Conservation (phyloP, 2,888 invertebrate species). For the Acrocyrtus sp. region DNA sequence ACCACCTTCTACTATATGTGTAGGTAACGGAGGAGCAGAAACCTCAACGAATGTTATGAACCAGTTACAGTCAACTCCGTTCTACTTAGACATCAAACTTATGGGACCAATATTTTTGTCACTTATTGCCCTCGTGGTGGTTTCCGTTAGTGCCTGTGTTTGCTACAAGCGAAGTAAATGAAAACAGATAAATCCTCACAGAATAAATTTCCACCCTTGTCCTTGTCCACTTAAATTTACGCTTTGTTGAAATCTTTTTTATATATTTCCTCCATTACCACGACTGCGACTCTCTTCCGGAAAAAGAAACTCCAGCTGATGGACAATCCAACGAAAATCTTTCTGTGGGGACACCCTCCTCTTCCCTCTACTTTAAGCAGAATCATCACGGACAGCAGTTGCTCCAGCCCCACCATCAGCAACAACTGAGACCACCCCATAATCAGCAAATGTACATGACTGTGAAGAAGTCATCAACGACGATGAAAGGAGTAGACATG, state of each 20-base stretch:
- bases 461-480: slow-evolving; percentile 61
- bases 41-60: slow-evolving; percentile 49
- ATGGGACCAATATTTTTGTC: slow-evolving; percentile 70
- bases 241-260: background rate
- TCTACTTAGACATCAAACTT: slow-evolving; percentile 68
- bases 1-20: background rate
- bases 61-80: slow-evolving; percentile 63
- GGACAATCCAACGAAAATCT: slow-evolving; percentile 58
- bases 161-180: slow-evolving; percentile 71
- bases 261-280: no score
- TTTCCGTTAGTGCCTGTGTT: slow-evolving; percentile 70
- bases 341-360: slow-evolving; percentile 59
- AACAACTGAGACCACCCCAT: slow-evolving; percentile 35
- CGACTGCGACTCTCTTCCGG: no score
- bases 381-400: slow-evolving; percentile 48
- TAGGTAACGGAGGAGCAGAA: slow-evolving; percentile 30
- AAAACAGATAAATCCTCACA: background rate
- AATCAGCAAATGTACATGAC: slow-evolving; percentile 61
- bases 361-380: slow-evolving; percentile 61
- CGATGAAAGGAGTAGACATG: slow-evolving; percentile 64
- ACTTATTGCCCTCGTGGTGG: slow-evolving; percentile 70
- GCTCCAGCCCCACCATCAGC: slow-evolving; percentile 21
- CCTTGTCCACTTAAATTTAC: no score
- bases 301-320: slow-evolving; percentile 61
- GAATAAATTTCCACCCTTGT: background rate